Conservation (phyloP, 1,140 invertebrate genomes). For the Brachionus calyciflorus region DNA sequence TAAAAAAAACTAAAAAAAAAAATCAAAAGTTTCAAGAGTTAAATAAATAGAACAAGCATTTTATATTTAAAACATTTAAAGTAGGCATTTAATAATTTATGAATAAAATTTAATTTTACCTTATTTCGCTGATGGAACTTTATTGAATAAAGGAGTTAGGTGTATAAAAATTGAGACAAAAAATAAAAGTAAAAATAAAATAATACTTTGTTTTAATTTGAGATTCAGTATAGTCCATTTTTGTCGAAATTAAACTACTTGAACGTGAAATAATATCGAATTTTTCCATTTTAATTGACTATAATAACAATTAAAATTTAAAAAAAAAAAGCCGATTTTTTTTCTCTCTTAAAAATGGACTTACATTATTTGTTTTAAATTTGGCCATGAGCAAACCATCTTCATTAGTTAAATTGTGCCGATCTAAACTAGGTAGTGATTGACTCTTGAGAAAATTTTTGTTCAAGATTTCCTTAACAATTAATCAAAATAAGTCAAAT, state of each 20-base stretch:
- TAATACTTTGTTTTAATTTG: neutral
- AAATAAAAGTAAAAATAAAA: neutral
- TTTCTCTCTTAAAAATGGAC: neutral
- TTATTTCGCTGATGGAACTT: constrained; percentile 27
- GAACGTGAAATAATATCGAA: constrained; percentile 28
- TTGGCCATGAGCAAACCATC: constrained; percentile 39
- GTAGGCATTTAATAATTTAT: constrained; percentile 8
- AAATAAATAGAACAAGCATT: too few species aligned
- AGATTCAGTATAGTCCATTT: constrained; percentile 32
- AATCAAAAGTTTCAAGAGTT: too few species aligned
- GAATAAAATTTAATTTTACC: neutral
- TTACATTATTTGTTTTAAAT: constrained; percentile 43
- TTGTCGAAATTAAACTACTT: constrained; percentile 35
- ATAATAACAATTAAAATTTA: neutral
- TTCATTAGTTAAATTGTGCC: constrained; percentile 7
- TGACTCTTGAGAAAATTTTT: constrained; percentile 39
- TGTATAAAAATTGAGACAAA: neutral
- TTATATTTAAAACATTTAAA: too few species aligned
- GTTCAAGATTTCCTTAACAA: constrained; percentile 31
- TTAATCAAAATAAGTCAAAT: neutral
- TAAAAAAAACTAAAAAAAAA: too few species aligned
- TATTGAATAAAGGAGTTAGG: neutral
- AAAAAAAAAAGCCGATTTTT: neutral
- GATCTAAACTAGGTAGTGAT: constrained; percentile 24
- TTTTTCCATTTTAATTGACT: constrained; percentile 41